Conservation (phyloP, 2,888 invertebrate genomes). For the Philhelius pedissequus region DNA sequence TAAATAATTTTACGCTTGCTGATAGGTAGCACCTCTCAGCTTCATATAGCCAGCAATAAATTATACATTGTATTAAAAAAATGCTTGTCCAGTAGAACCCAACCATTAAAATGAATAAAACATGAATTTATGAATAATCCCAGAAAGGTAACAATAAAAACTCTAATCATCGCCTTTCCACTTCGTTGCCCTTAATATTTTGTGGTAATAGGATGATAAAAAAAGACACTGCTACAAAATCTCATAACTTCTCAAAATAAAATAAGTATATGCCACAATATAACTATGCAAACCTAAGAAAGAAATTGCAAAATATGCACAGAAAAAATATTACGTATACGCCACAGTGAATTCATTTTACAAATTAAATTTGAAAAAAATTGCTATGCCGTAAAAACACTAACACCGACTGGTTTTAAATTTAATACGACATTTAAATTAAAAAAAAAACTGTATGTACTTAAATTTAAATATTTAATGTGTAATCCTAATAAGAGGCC, state of each 20-base stretch:
- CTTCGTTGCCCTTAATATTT: slow-evolving; percentile 36
- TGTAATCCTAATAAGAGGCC: no score
- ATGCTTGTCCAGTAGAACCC: slow-evolving; percentile 17
- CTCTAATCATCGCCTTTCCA: slow-evolving; percentile 52
- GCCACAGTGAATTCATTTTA: background rate
- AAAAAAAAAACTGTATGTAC: no score
- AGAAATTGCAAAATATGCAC: slow-evolving; percentile 1
- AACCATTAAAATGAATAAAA: slow-evolving; percentile 10
- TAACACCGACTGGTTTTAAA: no score
- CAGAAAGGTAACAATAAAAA: slow-evolving; percentile 29
- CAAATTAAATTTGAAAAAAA: background rate
- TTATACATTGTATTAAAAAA: background rate
- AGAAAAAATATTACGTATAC: slow-evolving; percentile 13
- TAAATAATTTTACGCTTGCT: slow-evolving; percentile 20
- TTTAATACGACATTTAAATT: no score
- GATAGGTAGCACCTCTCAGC: slow-evolving; percentile 7
- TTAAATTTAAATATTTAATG: no score
- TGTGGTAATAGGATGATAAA: background rate
- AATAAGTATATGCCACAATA: background rate
- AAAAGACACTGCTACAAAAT: background rate
- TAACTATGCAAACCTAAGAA: background rate
- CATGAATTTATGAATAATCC: slow-evolving; percentile 33
- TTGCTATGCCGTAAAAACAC: background rate
- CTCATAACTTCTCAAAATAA: background rate
- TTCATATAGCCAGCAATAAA: background rate